Base-by-base conservation (phyloP, 2,888 invertebrate genomes). In the Drosophila vallismaia region DNA sequence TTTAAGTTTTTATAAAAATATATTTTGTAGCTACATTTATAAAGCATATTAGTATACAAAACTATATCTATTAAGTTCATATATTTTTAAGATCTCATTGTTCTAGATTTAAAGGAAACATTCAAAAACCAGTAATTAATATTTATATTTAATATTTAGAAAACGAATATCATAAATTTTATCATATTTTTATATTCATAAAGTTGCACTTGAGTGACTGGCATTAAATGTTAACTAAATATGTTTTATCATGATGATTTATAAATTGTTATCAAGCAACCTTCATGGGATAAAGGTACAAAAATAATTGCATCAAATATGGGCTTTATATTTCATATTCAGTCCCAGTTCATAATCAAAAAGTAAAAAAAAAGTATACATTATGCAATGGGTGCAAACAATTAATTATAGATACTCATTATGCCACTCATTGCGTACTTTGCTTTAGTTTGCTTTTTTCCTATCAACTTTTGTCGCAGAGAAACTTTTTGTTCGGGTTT, bases 401-500 rank as follows among this genome's bases (percentile, higher is more conserved):
- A 51, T 59, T 40, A 60, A 33, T 53, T 56, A 69, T 26, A 33
- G 40, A 48, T 12, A 44, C 26, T 49, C 44, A 58, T 59, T 68
- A 59, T 46, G 48, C n/a, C 52, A 28, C 36, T 31, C 53, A 49
- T 40, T 38, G 53, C 44, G 44, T 28, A 49, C 52, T 53, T 14
- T 38, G 38, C 38, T 45, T 49, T 46, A 52, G 31, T 38, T 9
- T 36, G 49, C 9, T 56, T 66, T 62, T 59, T 66, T 68, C 59
- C 40, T 33, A 51, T 14, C 12, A 24, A 38, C 50, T 59, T 64
- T 56, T 69, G 57, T 59, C 40, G 55, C 69, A 87, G 87, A 78
- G 81, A 81, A 81, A 81, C 68, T 84, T 67, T 69, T 71, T 71
- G 71, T 67, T 49, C 48, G 55, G 44, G 24, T 48, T 66, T 66